phyloP scores from a whole-genome alignment of 2,888 invertebrate genomes.

The Perizoma flavofasciatum region DNA sequence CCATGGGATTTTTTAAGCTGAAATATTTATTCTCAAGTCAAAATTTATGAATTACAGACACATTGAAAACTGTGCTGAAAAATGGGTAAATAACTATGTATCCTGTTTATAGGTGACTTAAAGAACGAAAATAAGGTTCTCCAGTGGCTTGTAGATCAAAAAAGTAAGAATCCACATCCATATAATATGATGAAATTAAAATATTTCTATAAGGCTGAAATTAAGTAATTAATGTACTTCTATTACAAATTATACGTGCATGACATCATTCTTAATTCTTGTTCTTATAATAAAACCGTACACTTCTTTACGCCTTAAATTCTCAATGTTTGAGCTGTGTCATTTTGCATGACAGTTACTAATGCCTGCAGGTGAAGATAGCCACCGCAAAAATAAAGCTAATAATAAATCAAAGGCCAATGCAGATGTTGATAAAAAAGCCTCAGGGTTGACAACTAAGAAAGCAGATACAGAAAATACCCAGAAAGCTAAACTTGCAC shows the following conservation, averaged over 20 bases:
- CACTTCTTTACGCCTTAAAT: conserved; percentile 73
- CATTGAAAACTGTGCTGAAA: conserved; percentile 9
- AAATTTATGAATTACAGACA: conserved; percentile 6
- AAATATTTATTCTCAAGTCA: conserved; percentile 6
- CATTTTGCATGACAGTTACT: conserved; percentile 85
- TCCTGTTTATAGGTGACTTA: conserved; percentile 93
- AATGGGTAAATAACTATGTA: conserved; percentile 47
- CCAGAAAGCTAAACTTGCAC: conserved; percentile 47
- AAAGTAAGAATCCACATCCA: conserved; percentile 93
- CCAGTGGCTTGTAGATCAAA: conserved; percentile 97
- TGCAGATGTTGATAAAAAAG: conserved; percentile 77
- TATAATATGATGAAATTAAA: conserved; percentile 57
- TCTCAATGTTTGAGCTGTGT: conserved; percentile 83
- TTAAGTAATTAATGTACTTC: conserved; percentile 48
- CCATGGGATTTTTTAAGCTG: conserved; percentile 32
- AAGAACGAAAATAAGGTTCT: conserved; percentile 97
- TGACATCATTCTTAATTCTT: conserved; percentile 78
- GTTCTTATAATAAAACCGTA: conserved; percentile 45
- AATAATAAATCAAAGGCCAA: conserved; percentile 77
- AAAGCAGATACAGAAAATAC: conserved; percentile 46
- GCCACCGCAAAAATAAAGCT: conserved; percentile 76
- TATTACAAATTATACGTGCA: conserved; percentile 71
- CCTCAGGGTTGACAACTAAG: conserved; percentile 61
- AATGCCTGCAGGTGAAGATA: conserved; percentile 85
- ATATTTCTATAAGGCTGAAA: conserved; percentile 47